Percentiles rank a stretch among this genome's conserved stretches.
phyloP scores from a whole-genome alignment of 2,797 vertebrate genomes.

The Pangasius larnaudii region DNA sequence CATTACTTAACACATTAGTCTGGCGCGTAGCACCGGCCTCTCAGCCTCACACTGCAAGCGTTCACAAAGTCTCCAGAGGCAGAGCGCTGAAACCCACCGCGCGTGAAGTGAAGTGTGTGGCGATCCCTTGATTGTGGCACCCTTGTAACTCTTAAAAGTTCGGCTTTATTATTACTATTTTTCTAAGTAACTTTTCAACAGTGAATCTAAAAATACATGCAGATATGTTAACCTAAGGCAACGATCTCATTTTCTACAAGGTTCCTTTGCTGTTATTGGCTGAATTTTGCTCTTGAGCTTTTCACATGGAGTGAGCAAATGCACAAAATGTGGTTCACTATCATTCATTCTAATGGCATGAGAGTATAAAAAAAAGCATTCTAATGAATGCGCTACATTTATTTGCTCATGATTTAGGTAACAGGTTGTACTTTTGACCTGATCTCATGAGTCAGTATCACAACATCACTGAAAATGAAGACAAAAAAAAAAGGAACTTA shows the following conservation, averaged over 20 bases:
- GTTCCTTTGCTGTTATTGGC: background rate
- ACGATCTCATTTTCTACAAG: background rate
- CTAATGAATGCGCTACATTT: background rate
- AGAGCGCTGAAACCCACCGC: slow-evolving; percentile 18
- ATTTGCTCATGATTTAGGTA: background rate
- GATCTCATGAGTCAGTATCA: background rate
- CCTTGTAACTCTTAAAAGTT: background rate
- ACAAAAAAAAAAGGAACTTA: background rate
- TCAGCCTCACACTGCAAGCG: slow-evolving; percentile 47
- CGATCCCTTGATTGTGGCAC: background rate
- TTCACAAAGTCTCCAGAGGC: slow-evolving; percentile 39
- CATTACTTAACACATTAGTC: slow-evolving; percentile 70
- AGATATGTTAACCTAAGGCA: background rate
- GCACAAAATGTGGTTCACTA: background rate
- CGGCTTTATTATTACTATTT: background rate
- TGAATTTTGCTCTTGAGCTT: background rate
- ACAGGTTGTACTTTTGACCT: background rate
- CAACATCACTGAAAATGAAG: background rate
- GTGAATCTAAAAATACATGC: too few relatives aligned
- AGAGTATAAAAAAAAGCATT: background rate
- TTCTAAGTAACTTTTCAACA: too few relatives aligned
- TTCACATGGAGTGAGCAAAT: background rate
- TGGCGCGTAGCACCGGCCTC: slow-evolving; percentile 51
- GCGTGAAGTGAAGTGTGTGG: slow-evolving; percentile 5
- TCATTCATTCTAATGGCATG: background rate